phyloP scores from a whole-genome alignment of 2,797 vertebrate genomes.

The Pangasius macronema region DNA sequence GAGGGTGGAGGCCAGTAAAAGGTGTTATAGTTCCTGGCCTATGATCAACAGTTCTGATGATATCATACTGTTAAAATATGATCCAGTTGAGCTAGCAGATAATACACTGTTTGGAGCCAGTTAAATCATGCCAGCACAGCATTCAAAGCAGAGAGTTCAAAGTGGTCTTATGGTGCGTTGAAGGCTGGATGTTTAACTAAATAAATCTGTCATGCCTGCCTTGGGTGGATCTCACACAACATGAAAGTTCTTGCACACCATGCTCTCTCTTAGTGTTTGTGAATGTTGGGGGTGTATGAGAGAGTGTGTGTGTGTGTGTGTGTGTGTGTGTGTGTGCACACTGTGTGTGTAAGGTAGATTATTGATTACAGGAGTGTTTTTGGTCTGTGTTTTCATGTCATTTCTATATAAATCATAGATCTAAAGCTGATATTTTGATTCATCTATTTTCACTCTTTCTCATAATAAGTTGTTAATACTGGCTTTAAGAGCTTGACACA shows the following conservation, averaged over 20 bases:
- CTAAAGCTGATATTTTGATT: constrained; percentile 13
- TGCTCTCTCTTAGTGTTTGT: constrained; percentile 47
- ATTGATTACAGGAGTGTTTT: constrained; percentile 35
- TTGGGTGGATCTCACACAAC: constrained; percentile 77
- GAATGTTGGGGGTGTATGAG: constrained; percentile 39
- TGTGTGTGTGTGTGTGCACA: constrained; percentile 26
- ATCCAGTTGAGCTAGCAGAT: constrained; percentile 72
- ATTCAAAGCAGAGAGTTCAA: constrained; percentile 70
- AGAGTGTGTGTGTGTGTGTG: neutral
- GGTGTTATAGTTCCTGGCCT: constrained; percentile 64
- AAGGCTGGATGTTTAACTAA: constrained; percentile 76
- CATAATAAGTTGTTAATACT: neutral
- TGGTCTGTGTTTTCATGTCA: constrained; percentile 25
- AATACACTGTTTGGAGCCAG: constrained; percentile 75
- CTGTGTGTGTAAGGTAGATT: constrained; percentile 20
- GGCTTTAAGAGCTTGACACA: neutral
- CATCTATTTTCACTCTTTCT: neutral
- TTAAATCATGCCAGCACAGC: constrained; percentile 73
- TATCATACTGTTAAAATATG: constrained; percentile 74
- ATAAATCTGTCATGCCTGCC: constrained; percentile 78
- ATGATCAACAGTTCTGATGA: constrained; percentile 74
- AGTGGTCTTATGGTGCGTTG: constrained; percentile 77
- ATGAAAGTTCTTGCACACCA: constrained; percentile 72
- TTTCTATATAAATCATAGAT: constrained; percentile 22
- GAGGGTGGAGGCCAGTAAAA: constrained; percentile 74